A percentile compares a stretch with the other conserved stretches of the same genome.
Evolutionary conservation across 2,888 invertebrate genomes (phyloP).

Genomic region (Tinea pellionella): DNA sequence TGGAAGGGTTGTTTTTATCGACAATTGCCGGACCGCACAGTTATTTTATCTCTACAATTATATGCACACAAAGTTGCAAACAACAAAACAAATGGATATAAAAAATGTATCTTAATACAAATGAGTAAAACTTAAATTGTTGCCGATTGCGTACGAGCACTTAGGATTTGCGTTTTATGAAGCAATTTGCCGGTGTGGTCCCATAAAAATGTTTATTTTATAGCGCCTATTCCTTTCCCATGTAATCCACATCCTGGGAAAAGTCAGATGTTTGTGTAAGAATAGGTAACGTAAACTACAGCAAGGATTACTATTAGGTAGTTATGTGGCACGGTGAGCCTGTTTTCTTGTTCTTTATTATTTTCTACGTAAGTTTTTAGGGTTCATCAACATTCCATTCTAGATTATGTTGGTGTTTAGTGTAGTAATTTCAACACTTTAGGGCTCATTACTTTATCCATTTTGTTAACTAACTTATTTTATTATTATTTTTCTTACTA

Average conservation of each 20-base stretch:
- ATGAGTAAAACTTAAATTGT: background rate
- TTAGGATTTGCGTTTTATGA: slow-evolving; percentile 55
- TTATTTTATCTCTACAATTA: too few species aligned
- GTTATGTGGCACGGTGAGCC: background rate
- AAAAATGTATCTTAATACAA: background rate
- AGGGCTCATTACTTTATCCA: background rate
- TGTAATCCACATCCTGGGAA: slow-evolving; percentile 34
- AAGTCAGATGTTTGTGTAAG: slow-evolving; percentile 30
- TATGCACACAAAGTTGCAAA: too few species aligned
- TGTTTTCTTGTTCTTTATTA: slow-evolving; percentile 2
- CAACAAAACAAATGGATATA: too few species aligned
- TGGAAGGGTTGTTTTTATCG: too few species aligned
- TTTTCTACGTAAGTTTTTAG: background rate
- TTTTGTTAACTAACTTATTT: background rate
- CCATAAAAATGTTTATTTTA: slow-evolving; percentile 56
- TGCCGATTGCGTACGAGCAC: slow-evolving; percentile 5
- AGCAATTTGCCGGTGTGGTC: slow-evolving; percentile 49
- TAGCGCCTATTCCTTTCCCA: slow-evolving; percentile 42
- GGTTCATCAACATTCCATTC: background rate
- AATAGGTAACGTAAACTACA: slow-evolving; percentile 19
- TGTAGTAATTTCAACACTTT: background rate
- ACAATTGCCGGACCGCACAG: too few species aligned
- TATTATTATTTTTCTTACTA: too few species aligned
- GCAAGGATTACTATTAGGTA: slow-evolving; percentile 5
- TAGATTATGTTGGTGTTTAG: background rate